phyloP scores from a whole-genome alignment of 2,113 vertebrate genomes.

The Gnathonemus echidnorhynchus region DNA sequence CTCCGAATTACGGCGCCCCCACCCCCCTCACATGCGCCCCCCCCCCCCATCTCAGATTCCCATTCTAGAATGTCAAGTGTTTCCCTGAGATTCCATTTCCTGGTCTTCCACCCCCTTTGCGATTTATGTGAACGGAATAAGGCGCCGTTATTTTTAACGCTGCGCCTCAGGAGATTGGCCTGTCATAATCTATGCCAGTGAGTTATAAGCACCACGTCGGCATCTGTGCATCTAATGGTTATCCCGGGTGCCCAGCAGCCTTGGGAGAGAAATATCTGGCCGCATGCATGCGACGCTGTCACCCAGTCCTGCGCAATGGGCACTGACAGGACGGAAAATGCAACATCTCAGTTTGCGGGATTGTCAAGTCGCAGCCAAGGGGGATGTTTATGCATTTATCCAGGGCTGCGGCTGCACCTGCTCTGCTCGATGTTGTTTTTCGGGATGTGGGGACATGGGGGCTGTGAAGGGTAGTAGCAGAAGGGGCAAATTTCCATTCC shows the following conservation, averaged over 20 bases:
- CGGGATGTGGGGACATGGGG: not conserved
- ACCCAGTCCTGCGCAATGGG: constrained; percentile 2
- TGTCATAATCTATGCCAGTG: constrained; percentile 30
- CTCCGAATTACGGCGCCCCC: not conserved
- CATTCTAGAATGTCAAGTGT: constrained; percentile 10
- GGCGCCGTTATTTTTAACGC: constrained; percentile 20
- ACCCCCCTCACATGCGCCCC: not conserved
- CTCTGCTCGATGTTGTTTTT: not conserved
- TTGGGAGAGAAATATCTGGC: constrained; percentile 22
- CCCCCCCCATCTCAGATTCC: not conserved
- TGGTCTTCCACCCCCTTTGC: not conserved
- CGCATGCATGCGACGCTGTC: constrained; percentile 25
- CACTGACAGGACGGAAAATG: constrained; percentile 18
- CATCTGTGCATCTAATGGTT: not conserved
- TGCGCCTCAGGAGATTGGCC: constrained; percentile 16
- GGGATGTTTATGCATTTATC: constrained; percentile 9
- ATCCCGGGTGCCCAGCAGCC: not conserved
- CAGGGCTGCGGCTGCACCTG: not conserved
- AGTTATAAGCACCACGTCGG: constrained; percentile 20
- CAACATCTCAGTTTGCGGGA: constrained; percentile 11
- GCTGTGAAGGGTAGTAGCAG: not conserved
- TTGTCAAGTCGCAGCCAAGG: not conserved
- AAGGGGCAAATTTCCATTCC: not conserved
- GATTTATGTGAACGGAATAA: constrained; percentile 3
- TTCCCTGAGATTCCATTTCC: not conserved